Evolutionary conservation across 2,888 invertebrate genomes (phyloP), one percentile per base, ranked within the genome.

Genomic region (Nowickia ferox): DNA sequence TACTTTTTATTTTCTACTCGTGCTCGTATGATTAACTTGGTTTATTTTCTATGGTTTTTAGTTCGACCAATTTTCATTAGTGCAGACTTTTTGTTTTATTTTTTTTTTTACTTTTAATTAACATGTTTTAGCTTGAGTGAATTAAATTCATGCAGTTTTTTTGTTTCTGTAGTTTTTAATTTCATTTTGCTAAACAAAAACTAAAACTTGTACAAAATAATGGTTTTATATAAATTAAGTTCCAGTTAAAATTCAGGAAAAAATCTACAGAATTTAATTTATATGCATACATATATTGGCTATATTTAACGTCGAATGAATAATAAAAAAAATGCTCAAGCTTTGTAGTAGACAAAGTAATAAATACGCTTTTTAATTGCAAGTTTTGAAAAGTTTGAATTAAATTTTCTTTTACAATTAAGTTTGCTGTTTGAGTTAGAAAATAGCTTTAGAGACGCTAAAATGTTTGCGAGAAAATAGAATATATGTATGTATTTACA

Each of bases 61-160:
- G 69, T 68, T 59, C 46, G 59, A 79, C 66, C 38, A 83, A 76
- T 83, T 83, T 83, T 86, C 79, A 86, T 86, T 86, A 83, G 75
- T 66, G 66, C 42, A 17, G 19, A 79, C n/a, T 78, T 82, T 71
- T 84, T 55, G 63, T 63, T 61, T 75, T 17, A 71, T 46, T 19
- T 15, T 66, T 66, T 51, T 68, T 51, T 55, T 53, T 51, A 65
- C 9, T 79, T 75, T 79, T 83, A 83, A 83, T 83, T 83, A 83
- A 83, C 77, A 66, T 83, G 77, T 66, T 77, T 77, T 77, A 77
- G 71, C 15, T 57, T 72, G 71, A 72, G 71, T 72, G 30, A 77
- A 71, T 77, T 72, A 77, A 83, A 72, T 59, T 72, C 46, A 42
- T 63, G 65, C 19, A 19, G 0, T 61, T 40, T 38, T n/a, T 22